phyloP scores from a whole-genome alignment of 2,888 invertebrate genomes.

The Isotomurus palustris region DNA sequence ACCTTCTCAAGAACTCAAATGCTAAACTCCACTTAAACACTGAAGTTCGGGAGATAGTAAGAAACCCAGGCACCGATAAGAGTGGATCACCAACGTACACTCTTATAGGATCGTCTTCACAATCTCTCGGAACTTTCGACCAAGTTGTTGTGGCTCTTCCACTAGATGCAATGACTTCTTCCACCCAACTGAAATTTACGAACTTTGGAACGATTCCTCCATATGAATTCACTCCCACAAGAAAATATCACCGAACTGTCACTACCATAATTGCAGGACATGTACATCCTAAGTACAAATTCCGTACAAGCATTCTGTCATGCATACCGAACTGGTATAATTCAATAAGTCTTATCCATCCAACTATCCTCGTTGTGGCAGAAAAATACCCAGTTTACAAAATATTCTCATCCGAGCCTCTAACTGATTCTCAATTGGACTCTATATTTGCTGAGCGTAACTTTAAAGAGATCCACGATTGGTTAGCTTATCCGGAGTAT shows the following conservation, averaged over 20 bases:
- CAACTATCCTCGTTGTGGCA: constrained; percentile 36
- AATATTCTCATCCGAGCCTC: constrained; percentile 55
- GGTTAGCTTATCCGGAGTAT: constrained; percentile 60
- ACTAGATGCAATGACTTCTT: constrained; percentile 52
- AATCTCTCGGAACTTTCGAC: constrained; percentile 50
- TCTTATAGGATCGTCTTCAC: too few relatives aligned
- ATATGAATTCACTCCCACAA: constrained; percentile 50
- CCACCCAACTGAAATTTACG: constrained; percentile 52
- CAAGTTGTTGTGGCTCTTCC: constrained; percentile 59
- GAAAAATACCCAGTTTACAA: constrained; percentile 55
- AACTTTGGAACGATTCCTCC: constrained; percentile 50
- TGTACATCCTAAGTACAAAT: constrained; percentile 49
- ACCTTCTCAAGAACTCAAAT: constrained; percentile 50
- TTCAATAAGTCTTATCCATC: constrained; percentile 48
- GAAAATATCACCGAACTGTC: constrained; percentile 55
- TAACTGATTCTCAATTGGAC: constrained; percentile 52
- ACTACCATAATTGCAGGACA: constrained; percentile 57
- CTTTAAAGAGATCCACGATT: constrained; percentile 50
- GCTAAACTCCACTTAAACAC: constrained; percentile 48
- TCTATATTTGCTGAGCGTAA: constrained; percentile 53
- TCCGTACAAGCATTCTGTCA: constrained; percentile 52
- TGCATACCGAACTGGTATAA: constrained; percentile 54
- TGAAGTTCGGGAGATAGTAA: constrained; percentile 42
- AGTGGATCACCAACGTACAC: too few relatives aligned
- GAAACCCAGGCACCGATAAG: too few relatives aligned